These are phyloP conservation scores for Mus caroli DNA, from an alignment of 2,797 vertebrate genomes.

Conservation along the genomic window DNA sequence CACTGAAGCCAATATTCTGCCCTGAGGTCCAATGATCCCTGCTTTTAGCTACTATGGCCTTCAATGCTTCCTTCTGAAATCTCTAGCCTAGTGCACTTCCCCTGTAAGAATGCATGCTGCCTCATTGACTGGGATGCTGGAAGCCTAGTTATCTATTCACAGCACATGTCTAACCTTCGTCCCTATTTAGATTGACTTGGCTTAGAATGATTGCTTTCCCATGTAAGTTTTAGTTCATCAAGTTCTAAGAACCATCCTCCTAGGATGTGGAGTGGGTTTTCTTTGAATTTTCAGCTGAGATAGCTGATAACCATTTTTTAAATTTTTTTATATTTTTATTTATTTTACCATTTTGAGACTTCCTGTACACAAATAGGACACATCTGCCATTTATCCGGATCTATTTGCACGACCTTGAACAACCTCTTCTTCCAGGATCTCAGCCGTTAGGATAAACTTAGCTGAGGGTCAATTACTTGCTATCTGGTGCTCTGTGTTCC, in stretches of 20 bases:
- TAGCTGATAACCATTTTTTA: not conserved
- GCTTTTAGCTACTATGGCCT: not conserved
- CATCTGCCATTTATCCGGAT: not conserved
- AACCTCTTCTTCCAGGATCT: not conserved
- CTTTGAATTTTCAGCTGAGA: slow-evolving; percentile 44
- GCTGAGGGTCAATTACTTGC: not conserved
- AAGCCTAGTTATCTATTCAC: not conserved
- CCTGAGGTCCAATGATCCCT: not conserved
- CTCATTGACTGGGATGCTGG: not conserved
- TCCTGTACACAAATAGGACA: not conserved
- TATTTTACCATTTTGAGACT: slow-evolving; percentile 15
- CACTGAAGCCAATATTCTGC: not conserved
- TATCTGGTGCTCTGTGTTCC: not conserved
- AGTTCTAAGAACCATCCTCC: not conserved
- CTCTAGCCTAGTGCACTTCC: too few relatives aligned
- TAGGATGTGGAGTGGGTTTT: slow-evolving; percentile 26
- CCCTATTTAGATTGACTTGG: not conserved
- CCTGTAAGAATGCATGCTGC: not conserved
- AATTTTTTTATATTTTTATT: not conserved
- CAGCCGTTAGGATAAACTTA: not conserved
- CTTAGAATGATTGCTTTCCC: not conserved
- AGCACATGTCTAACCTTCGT: not conserved
- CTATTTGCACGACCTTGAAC: not conserved
- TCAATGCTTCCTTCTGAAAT: not conserved
- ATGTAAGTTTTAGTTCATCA: not conserved